phyloP scores from a whole-genome alignment of 2,797 vertebrate species.

The Sternarchorhynchus goeldii region DNA sequence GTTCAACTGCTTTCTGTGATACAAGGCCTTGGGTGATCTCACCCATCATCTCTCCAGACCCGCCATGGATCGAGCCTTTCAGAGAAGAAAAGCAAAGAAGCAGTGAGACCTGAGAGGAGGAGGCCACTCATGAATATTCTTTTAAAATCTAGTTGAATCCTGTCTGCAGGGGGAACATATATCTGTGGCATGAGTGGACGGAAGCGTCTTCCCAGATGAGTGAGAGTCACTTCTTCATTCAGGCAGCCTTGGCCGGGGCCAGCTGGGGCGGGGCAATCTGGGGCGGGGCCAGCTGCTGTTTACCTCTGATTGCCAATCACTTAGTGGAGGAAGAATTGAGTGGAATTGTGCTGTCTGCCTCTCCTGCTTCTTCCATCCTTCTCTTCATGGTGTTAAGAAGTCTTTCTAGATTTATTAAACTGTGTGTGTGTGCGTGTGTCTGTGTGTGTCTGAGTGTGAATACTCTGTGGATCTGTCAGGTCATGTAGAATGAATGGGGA shows the following conservation, averaged over 20 bases:
- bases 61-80: too few species aligned
- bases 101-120: not conserved
- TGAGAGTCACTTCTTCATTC: not conserved
- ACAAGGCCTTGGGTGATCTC: too few species aligned
- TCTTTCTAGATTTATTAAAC: conserved; percentile 3
- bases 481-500: not conserved
- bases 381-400: not conserved
- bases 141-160: conserved; percentile 12
- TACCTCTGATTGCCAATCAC: conserved; percentile 10
- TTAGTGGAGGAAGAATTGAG: not conserved
- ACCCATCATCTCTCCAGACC: too few species aligned
- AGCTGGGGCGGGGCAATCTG: conserved; percentile 9
- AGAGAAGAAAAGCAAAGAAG: not conserved
- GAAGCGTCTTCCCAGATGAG: conserved; percentile 20
- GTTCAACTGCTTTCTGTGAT: too few species aligned
- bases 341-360: conserved; percentile 7
- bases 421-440: not conserved
- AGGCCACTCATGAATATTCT: not conserved
- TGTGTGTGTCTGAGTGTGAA: conserved; percentile 17
- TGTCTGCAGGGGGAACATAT: not conserved
- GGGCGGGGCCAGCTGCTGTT: conserved; percentile 9
- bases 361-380: not conserved
- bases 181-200: conserved; percentile 22
- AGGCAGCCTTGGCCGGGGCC: not conserved
- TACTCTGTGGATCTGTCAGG: conserved; percentile 29